These are phyloP conservation scores for Chorisops tibialis DNA, from an alignment of 2,888 invertebrate genomes.

Conservation along the genomic window DNA sequence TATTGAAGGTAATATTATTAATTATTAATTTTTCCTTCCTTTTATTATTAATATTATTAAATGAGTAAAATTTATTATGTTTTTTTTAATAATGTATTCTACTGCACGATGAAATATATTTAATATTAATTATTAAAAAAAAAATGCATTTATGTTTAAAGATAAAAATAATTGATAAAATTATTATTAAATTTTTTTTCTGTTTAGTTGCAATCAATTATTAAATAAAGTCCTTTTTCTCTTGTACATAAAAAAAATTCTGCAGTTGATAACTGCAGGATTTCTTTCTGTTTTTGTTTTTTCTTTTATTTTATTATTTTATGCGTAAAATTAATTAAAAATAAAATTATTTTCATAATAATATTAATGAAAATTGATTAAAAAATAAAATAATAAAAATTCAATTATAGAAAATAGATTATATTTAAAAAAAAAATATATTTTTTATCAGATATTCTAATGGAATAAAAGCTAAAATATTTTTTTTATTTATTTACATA, in stretches of 20 bases:
- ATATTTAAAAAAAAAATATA: neutral
- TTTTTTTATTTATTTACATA: neutral
- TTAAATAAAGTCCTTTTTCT: constrained; percentile 16
- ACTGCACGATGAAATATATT: neutral
- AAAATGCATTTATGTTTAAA: no score
- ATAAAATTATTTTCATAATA: neutral
- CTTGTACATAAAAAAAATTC: constrained; percentile 3
- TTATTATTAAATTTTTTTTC: neutral
- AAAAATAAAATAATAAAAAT: neutral
- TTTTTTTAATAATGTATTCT: no score
- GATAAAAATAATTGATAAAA: no score
- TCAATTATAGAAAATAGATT: neutral
- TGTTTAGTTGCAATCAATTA: neutral
- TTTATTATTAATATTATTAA: no score
- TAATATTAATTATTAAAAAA: no score
- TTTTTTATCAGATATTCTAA: neutral
- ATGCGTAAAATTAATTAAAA: neutral
- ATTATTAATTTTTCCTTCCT: no score
- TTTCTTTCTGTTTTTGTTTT: neutral
- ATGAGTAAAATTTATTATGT: no score
- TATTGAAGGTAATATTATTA: constrained; percentile 3
- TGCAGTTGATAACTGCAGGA: neutral
- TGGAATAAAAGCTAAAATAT: neutral
- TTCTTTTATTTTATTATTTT: no score
- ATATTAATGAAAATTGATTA: neutral